These are phyloP conservation scores for Tribolium freemani DNA, from an alignment of 2,888 invertebrate genomes.

Conservation along the genomic window DNA sequence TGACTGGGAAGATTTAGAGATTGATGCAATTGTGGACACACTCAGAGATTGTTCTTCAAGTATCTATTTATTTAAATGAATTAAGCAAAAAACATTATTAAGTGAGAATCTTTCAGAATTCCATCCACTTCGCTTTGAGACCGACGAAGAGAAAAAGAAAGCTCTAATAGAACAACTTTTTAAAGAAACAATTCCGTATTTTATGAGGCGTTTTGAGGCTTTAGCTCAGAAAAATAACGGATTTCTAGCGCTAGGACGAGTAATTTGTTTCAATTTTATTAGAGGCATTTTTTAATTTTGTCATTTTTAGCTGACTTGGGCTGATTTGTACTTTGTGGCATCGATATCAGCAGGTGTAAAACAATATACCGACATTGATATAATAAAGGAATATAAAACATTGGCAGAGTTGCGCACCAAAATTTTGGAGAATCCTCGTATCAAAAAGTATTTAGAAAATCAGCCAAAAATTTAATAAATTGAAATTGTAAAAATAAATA, in stretches of 20 bases:
- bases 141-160: constrained; percentile 67
- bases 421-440: not conserved
- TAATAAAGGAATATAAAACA: too few species aligned
- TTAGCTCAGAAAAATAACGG: constrained; percentile 73
- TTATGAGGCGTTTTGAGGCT: constrained; percentile 71
- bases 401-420: not conserved
- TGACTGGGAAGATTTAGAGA: constrained; percentile 74
- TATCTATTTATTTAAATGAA: too few species aligned
- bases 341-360: too few species aligned
- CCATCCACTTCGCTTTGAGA: constrained; percentile 60
- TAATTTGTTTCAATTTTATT: constrained; percentile 45
- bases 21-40: constrained; percentile 75
- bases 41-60: constrained; percentile 68
- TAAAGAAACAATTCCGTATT: constrained; percentile 71
- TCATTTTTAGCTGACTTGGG: constrained; percentile 71
- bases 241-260: constrained; percentile 70
- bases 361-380: too few species aligned
- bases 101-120: too few species aligned
- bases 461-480: not conserved
- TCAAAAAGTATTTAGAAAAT: not conserved
- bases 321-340: constrained; percentile 72
- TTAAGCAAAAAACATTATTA: not conserved
- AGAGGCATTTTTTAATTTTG: not conserved
- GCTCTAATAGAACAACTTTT: constrained; percentile 67
- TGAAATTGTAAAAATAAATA: too few species aligned